These are phyloP conservation scores for Luscinia luscinia DNA, from an alignment of 2,797 vertebrate genomes.

Conservation along the genomic window DNA sequence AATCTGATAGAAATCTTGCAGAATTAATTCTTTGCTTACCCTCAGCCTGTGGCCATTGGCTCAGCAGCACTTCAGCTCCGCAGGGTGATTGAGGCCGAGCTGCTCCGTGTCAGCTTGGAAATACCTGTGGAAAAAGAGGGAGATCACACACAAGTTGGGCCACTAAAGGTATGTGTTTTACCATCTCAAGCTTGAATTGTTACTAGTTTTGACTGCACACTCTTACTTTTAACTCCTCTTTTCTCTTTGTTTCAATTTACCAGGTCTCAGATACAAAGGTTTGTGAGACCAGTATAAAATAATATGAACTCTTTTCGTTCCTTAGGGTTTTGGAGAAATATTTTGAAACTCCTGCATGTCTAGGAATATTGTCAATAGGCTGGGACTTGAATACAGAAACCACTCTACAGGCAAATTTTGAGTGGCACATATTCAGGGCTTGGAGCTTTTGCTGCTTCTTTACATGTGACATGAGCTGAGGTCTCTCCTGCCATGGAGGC, in stretches of 20 bases:
- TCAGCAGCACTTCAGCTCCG: constrained; percentile 81
- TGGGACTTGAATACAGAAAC: neutral
- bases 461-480: neutral
- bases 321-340: neutral
- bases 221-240: neutral
- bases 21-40: neutral
- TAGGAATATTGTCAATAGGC: neutral
- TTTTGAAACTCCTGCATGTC: neutral
- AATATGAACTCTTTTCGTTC: neutral
- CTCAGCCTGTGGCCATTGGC: constrained; percentile 84
- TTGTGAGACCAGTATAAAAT: neutral
- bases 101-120: constrained; percentile 76
- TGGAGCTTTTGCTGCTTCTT: neutral
- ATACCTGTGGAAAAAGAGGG: constrained; percentile 80
- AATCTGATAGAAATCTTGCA: neutral
- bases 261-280: neutral
- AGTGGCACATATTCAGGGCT: neutral
- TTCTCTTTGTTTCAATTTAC: neutral
- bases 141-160: constrained; percentile 75
- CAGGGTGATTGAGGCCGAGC: constrained; percentile 80
- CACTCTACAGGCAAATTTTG: neutral
- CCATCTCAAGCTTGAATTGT: accelerated
- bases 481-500: neutral
- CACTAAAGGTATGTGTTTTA: constrained; percentile 83
- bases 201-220: neutral